Conservation (phyloP, 2,113 vertebrate genomes). For the Spheniscus mendiculus region DNA sequence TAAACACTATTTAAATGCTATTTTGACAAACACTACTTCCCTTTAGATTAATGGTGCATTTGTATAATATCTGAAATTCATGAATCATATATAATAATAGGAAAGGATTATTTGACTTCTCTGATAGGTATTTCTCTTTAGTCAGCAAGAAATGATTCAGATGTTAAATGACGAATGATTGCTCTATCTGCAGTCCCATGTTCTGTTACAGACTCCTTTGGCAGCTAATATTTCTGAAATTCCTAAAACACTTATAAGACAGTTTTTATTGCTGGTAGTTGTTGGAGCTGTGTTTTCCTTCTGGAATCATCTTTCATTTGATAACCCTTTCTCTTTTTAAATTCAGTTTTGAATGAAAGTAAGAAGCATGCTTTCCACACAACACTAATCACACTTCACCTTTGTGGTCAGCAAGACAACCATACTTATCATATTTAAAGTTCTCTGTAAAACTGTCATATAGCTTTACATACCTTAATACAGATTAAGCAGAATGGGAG, state of each 20-base stretch:
- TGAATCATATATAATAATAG: background rate
- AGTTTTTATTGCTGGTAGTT: background rate
- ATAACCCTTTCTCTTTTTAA: background rate
- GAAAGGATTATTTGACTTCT: background rate
- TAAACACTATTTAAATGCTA: background rate
- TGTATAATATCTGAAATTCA: background rate
- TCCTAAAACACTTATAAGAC: background rate
- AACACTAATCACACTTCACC: background rate
- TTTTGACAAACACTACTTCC: background rate
- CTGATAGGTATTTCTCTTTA: background rate
- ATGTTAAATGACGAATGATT: background rate
- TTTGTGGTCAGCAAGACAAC: background rate
- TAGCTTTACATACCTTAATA: background rate
- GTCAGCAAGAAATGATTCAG: conserved; percentile 3
- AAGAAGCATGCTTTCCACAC: background rate
- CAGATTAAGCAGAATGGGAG: background rate
- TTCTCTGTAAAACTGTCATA: background rate
- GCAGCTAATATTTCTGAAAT: background rate
- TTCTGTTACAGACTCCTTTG: background rate
- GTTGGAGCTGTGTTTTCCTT: background rate
- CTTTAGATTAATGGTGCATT: background rate
- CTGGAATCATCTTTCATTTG: background rate
- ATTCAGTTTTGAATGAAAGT: background rate
- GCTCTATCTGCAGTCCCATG: background rate
- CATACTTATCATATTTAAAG: background rate